phyloP scores from a whole-genome alignment of 2,888 invertebrate genomes.

The Noctua janthe region DNA sequence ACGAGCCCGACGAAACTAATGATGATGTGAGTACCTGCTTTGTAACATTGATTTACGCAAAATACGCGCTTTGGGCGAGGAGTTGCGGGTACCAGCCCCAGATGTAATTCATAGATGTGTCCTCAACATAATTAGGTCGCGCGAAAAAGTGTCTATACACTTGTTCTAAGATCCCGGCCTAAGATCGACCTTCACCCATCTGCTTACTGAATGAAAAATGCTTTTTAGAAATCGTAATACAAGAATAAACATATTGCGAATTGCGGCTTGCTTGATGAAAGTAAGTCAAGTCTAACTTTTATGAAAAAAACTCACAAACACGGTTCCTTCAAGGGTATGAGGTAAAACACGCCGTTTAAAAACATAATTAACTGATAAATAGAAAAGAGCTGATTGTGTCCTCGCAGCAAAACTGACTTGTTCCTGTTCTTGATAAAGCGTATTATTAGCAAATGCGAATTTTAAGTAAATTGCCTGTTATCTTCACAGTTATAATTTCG shows the following conservation, averaged over 20 bases:
- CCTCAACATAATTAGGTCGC: neutral
- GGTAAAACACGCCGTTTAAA: neutral
- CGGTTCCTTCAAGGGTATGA: neutral
- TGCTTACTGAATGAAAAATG: neutral
- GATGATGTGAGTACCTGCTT: conserved; percentile 82
- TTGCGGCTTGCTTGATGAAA: too few relatives aligned
- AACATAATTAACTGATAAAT: neutral
- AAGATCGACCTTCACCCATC: neutral
- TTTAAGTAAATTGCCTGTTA: neutral
- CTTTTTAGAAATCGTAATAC: neutral
- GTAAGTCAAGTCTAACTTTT: too few relatives aligned
- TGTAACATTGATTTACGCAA: neutral
- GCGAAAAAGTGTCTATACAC: neutral
- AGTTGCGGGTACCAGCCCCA: neutral
- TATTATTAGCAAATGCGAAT: neutral
- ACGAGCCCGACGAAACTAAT: conserved; percentile 83
- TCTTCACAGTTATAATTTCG: neutral
- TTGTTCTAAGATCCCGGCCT: neutral
- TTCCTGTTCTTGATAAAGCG: neutral
- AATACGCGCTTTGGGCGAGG: neutral
- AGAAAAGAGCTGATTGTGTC: neutral
- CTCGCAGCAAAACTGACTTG: neutral
- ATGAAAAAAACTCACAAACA: too few relatives aligned
- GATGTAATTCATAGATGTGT: neutral
- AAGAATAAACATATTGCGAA: neutral